Base-by-base conservation (phyloP, 1,140 invertebrate genomes). In the Delia radicum region DNA sequence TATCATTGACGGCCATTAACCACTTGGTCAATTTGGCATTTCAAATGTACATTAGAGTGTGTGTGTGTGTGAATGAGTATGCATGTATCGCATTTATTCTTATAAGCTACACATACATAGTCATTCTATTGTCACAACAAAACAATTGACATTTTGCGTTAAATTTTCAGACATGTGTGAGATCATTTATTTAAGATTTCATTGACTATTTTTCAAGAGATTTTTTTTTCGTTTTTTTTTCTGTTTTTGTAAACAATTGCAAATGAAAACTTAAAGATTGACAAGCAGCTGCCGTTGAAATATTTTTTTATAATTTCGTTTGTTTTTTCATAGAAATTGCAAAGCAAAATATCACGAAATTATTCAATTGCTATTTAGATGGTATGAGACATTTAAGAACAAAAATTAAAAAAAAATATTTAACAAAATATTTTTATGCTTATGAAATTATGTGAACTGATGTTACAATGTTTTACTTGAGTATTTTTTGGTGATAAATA, bases 141-240 rank as follows among this genome's bases (percentile, higher is more conserved):
- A 37, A 69, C 65, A 69, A 69, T 69, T 69, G 65, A 69, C 65
- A 69, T 69, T 69, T 69, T 69, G 65, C 65, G 65, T 69, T 69
- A 69, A 69, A 69, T 69, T 69, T 69, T 69, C 65, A 69, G n/a
- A 33, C 29, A 33, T 69, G 29, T 69, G 65, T 69, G 15, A 18
- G 15, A 69, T 69, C 65, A 33, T 69, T 69, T 69, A 69, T 69
- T 69, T 69, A 27, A 65, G 62, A 33, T 69, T 69, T 69, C 65
- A 33, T 65, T 65, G 62, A 65, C 62, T 28, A 8, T 33, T 33
- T 29, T 2, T n/a, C n/a, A n/a, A n/a, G n/a, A n/a, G 27, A 28
- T n/a, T 29, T 63, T 27, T 18, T 55, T 42, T 42, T 42, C 27
- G n/a, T 65, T 65, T 65, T n/a, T 15, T 28, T 65, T 65, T 65